Evolutionary conservation across 2,113 vertebrate genomes (phyloP).

Genomic region (Pseudonaja textilis): DNA sequence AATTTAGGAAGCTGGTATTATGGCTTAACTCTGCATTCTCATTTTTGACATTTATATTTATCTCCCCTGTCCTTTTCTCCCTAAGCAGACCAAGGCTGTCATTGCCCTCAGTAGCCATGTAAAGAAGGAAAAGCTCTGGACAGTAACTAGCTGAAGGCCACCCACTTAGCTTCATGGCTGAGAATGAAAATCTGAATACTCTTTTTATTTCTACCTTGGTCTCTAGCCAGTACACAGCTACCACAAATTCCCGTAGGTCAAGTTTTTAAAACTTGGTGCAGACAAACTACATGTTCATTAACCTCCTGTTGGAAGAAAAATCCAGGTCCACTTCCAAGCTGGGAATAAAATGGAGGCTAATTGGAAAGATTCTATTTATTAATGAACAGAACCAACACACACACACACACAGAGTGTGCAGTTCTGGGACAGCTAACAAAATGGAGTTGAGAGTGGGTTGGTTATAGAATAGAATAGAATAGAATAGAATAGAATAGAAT

Average conservation of each 20-base stretch:
- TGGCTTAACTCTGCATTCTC: neutral
- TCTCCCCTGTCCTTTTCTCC: neutral
- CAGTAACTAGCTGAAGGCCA: neutral
- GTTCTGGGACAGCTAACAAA: no score
- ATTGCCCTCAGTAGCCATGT: neutral
- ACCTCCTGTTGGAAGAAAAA: neutral
- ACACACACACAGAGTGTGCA: no score
- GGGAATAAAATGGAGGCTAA: no score
- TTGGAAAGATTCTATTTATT: no score
- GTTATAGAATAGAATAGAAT: no score
- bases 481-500: no score
- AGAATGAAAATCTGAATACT: neutral
- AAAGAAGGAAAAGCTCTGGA: no score
- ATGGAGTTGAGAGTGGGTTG: no score
- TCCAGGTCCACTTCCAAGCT: no score
- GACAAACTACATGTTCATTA: neutral
- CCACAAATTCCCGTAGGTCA: neutral
- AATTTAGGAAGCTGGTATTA: neutral
- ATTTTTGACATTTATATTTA: neutral
- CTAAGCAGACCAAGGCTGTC: neutral
- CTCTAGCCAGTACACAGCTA: neutral
- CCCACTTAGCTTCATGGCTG: neutral
- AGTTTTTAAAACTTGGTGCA: neutral
- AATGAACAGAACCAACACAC: no score
- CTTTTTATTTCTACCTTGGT: neutral